Conservation (phyloP, 2,113 vertebrate genomes). For the Eptesicus fuscus region DNA sequence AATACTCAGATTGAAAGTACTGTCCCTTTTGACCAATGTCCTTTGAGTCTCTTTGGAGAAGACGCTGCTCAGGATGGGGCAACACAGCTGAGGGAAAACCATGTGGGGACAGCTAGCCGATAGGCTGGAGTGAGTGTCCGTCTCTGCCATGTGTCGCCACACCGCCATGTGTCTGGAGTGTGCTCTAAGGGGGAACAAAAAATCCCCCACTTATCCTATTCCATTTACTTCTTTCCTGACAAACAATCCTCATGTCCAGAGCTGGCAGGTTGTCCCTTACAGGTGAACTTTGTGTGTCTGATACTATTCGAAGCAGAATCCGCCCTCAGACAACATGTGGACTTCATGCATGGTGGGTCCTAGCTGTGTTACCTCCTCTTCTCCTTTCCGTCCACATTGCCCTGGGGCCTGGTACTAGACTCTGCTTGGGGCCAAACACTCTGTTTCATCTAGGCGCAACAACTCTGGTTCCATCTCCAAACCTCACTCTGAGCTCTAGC, state of each 20-base stretch:
- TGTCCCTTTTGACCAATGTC: too few species aligned
- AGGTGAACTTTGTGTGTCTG: neutral
- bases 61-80: rapidly evolving
- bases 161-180: neutral
- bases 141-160: too few species aligned
- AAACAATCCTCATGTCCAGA: neutral
- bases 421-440: neutral
- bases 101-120: neutral
- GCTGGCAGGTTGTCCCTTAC: neutral
- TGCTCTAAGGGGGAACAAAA: neutral
- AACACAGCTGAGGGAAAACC: neutral
- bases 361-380: neutral
- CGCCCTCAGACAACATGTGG: neutral
- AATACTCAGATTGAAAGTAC: neutral
- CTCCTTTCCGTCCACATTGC: neutral
- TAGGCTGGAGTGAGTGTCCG: neutral
- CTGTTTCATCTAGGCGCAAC: neutral
- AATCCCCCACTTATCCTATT: neutral
- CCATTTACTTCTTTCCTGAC: neutral
- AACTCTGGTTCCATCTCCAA: neutral
- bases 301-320: neutral
- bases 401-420: neutral
- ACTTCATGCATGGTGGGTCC: neutral
- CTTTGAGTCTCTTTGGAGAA: neutral
- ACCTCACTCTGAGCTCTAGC: neutral